Conservation (phyloP, 2,797 vertebrate genomes). For the Cyprinella venusta region DNA sequence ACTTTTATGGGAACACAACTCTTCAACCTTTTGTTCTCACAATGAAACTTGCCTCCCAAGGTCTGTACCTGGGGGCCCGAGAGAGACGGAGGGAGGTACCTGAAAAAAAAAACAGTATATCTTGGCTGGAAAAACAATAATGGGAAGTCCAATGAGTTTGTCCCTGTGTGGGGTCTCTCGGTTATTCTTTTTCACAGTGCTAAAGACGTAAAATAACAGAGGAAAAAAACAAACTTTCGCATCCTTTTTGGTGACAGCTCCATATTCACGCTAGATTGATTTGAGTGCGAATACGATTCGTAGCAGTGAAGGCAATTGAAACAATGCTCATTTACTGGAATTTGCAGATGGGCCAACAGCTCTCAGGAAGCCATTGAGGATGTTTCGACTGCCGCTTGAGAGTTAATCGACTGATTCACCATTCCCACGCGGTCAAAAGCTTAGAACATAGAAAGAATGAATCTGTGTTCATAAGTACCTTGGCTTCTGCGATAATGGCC, state of each 20-base stretch:
- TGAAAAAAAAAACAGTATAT: conserved; percentile 15
- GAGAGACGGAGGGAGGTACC: background rate
- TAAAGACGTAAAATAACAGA: conserved; percentile 37
- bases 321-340: conserved; percentile 22
- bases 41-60: conserved; percentile 54
- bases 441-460: background rate
- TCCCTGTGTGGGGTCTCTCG: conserved; percentile 33
- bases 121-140: conserved; percentile 62
- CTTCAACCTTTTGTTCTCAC: conserved; percentile 58
- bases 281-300: conserved; percentile 37
- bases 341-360: conserved; percentile 10
- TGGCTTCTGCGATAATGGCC: background rate
- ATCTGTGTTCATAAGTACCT: background rate
- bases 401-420: conserved; percentile 13
- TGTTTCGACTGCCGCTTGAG: background rate
- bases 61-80: conserved; percentile 41
- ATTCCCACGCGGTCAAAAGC: background rate
- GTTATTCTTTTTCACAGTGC: conserved; percentile 22
- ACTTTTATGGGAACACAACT: conserved; percentile 54
- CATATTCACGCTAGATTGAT: conserved; percentile 35
- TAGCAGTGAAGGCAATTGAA: background rate
- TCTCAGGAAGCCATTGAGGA: conserved; percentile 32
- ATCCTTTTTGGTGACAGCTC: conserved; percentile 62
- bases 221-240: conserved; percentile 61
- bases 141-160: conserved; percentile 56